These are phyloP conservation scores for Pedicia rivosa DNA, from an alignment of 2,888 invertebrate species.

Conservation along the genomic window DNA sequence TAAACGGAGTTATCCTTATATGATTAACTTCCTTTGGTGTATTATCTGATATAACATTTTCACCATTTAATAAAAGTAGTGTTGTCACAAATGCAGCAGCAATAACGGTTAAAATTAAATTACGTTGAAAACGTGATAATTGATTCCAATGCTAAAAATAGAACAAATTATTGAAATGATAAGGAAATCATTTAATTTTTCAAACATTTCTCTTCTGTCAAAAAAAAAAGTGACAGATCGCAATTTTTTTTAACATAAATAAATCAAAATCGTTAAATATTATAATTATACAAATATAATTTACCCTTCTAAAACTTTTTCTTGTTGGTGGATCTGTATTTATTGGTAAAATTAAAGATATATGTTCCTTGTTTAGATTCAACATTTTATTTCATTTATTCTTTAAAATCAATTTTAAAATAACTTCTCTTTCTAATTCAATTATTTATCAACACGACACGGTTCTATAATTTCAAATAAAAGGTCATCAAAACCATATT, in stretches of 20 bases:
- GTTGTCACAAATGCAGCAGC: slow-evolving; percentile 39
- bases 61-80: slow-evolving; percentile 39
- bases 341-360: slow-evolving; percentile 3
- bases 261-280: too few species aligned
- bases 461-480: too few species aligned
- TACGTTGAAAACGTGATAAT: slow-evolving; percentile 66
- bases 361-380: slow-evolving; percentile 20
- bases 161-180: background rate
- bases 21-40: slow-evolving; percentile 10
- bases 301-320: slow-evolving; percentile 26
- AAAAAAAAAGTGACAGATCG: background rate
- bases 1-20: slow-evolving; percentile 2
- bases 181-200: background rate
- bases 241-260: too few species aligned
- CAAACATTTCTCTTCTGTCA: background rate
- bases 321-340: slow-evolving; percentile 14
- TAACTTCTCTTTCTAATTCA: too few species aligned
- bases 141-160: slow-evolving; percentile 66
- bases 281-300: too few species aligned
- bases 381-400: slow-evolving; percentile 12
- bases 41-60: slow-evolving; percentile 18
- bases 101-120: slow-evolving; percentile 48
- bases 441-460: too few species aligned
- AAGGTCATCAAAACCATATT: too few species aligned
- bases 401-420: too few species aligned